A percentile compares a stretch with the other conserved stretches of the same genome.
Conservation (phyloP, 2,113 vertebrate species). For the Aleadryas rufinucha region DNA sequence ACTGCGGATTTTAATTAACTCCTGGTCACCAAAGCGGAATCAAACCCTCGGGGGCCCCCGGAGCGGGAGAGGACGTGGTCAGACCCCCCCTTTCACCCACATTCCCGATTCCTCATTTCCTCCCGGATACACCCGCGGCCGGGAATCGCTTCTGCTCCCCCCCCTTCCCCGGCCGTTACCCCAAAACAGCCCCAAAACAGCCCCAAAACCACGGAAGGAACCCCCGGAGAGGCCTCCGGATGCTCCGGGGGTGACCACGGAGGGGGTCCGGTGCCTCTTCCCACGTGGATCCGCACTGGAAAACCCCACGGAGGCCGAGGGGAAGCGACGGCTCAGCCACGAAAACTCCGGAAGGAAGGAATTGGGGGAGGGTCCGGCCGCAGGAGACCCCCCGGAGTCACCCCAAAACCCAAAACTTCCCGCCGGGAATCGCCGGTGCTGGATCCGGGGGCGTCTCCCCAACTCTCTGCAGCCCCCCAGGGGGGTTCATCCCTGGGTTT, state of each 20-base stretch:
- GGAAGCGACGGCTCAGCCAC: background rate
- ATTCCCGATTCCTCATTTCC: background rate
- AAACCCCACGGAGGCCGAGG: background rate
- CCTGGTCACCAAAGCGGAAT: background rate
- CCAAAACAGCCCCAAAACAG: background rate
- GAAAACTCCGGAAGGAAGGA: background rate
- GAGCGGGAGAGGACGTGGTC: fast-evolving
- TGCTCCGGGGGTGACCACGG: fast-evolving
- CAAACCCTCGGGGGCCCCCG: background rate
- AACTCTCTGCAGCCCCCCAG: background rate
- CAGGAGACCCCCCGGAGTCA: background rate
- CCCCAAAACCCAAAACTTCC: background rate
- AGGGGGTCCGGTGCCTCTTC: background rate
- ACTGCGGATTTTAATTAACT: background rate
- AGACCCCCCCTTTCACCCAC: background rate
- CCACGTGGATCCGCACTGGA: background rate
- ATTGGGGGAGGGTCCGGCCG: background rate
- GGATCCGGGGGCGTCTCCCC: background rate
- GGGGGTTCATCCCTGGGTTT: background rate
- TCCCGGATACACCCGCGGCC: background rate
- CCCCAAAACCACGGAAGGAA: background rate
- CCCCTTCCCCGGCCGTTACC: background rate
- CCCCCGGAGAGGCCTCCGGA: background rate
- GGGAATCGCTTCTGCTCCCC: too few relatives aligned
- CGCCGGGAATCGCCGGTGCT: background rate